phyloP scores from a whole-genome alignment of 2,113 vertebrate genomes.

The Orthonyx spaldingii region DNA sequence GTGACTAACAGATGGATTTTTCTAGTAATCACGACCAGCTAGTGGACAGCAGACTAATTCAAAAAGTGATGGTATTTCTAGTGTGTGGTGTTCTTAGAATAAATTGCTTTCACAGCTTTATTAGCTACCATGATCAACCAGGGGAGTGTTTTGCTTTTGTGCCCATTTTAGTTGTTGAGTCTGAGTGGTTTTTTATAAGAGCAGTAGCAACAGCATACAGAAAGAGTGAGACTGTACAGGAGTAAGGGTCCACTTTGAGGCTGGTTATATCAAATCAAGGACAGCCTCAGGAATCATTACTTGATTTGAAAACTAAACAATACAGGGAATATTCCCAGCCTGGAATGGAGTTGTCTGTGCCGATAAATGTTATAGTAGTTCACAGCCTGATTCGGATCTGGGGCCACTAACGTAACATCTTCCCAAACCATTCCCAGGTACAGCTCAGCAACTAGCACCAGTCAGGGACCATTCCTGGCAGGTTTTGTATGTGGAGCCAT shows the following conservation, averaged over 20 bases:
- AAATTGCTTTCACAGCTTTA: neutral
- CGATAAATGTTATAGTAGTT: neutral
- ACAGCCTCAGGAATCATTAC: neutral
- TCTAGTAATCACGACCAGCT: neutral
- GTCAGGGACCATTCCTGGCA: neutral
- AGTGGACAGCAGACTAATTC: neutral
- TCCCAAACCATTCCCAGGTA: neutral
- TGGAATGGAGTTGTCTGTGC: neutral
- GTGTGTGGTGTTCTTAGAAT: neutral
- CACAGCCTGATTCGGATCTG: neutral
- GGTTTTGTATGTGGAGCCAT: neutral
- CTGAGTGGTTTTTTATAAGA: neutral
- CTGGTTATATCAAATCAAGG: neutral
- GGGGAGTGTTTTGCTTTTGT: neutral
- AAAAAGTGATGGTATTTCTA: neutral
- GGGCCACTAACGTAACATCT: neutral
- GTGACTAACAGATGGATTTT: conserved; percentile 15
- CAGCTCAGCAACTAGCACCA: neutral
- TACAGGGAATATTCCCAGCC: neutral
- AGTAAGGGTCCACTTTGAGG: neutral
- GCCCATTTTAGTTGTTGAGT: neutral
- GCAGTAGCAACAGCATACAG: neutral
- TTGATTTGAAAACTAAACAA: neutral
- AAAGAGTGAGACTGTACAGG: neutral
- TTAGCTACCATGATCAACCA: neutral